Base-by-base conservation (phyloP, 2,888 invertebrate genomes). In the Eupithecia dodoneata region DNA sequence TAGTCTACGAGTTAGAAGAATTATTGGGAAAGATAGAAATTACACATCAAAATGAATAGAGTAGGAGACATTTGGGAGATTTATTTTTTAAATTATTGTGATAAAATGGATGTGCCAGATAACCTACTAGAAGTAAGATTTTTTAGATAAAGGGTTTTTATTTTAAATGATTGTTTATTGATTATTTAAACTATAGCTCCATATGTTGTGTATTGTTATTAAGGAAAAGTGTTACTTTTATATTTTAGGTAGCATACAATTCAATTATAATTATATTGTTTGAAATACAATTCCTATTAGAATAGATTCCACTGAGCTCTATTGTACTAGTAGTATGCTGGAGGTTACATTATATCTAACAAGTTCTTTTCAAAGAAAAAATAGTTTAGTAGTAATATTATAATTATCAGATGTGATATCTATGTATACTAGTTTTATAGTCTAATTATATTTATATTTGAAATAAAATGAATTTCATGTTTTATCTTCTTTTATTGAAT, bases 401-500 rank as follows among this genome's bases (percentile, higher is more conserved):
- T 65, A 30, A 30, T 30, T 30, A 52, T 6, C 3, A 52, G 10
- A 52, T 52, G 49, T 52, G 49, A 52, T 47, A 47, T 3, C 3
- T 55, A 65, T 65, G 18, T 3, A 41, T 10, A 41, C 30, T 10
- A 55, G 13, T 15, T 65, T 6, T 42, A 4, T 15, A 66, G 41
- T 7, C 6, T 1, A 65, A 30, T 65, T 4, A 65, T 13, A 41
- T 65, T 59, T 13, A 6, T 45, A 59, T 18, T 5, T 18, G 41
- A 74, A 76, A 74, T 79, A 75, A 79, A 79, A 59, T 30, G 12
- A 55, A 72, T 66, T 55, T 55, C 55, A 49, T 67, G 80, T 73
- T 80, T 66, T 44, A 67, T 59, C 18, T 79, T 81, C 55, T 73
- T 81, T 80, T 80, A 77, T 76, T 80, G 18, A 10, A 49, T 70